Evolutionary conservation across 92 coral and sea anemone species (phyloP).

Genomic region (Porites evermanni): DNA sequence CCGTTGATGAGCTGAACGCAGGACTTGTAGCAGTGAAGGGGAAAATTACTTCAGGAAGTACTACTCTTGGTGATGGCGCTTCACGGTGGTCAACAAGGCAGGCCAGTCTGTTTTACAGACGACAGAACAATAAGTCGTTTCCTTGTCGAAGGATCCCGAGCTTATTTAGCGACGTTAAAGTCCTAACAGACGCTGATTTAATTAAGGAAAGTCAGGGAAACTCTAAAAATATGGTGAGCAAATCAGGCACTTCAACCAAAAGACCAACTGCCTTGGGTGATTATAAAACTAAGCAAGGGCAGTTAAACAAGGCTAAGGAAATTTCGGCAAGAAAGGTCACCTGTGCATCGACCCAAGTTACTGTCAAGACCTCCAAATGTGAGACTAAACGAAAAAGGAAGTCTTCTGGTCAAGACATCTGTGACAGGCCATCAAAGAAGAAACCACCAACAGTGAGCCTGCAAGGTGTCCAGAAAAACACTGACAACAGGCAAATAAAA

Average conservation of each 20-base stretch:
- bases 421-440: slow-evolving; percentile 52
- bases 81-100: slow-evolving; percentile 43
- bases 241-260: slow-evolving; percentile 4
- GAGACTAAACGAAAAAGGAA: slow-evolving; percentile 63
- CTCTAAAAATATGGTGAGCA: slow-evolving; percentile 29
- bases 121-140: slow-evolving; percentile 36
- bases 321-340: neutral
- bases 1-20: neutral
- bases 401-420: slow-evolving; percentile 31
- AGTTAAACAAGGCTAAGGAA: slow-evolving; percentile 22
- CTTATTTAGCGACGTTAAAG: slow-evolving; percentile 27
- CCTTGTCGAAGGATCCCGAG: slow-evolving; percentile 39
- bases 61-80: slow-evolving; percentile 28
- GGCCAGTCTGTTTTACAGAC: slow-evolving; percentile 46
- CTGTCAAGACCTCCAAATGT: slow-evolving; percentile 17
- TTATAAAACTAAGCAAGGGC: slow-evolving; percentile 25
- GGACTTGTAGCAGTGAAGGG: slow-evolving; percentile 13
- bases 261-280: slow-evolving; percentile 40
- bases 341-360: slow-evolving; percentile 7
- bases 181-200: slow-evolving; percentile 41
- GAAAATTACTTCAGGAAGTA: slow-evolving; percentile 31
- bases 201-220: slow-evolving; percentile 13
- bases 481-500: slow-evolving; percentile 19
- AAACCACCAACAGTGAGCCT: slow-evolving; percentile 49
- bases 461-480: slow-evolving; percentile 52